Evolutionary conservation across 2,888 invertebrate genomes (phyloP).

Genomic region (Pegoplata infirma): DNA sequence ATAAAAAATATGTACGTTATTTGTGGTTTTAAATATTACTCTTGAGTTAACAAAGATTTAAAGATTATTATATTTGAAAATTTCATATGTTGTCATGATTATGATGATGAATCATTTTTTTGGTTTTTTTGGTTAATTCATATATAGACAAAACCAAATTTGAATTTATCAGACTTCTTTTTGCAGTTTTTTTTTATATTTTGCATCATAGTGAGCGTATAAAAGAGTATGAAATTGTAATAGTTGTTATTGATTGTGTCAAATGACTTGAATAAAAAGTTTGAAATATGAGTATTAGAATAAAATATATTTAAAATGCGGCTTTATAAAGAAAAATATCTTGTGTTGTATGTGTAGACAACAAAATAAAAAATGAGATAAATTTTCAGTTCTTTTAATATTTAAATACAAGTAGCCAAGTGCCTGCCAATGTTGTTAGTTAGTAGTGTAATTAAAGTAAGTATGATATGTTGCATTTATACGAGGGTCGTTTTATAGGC

Average conservation of each 20-base stretch:
- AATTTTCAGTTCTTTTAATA: constrained; percentile 22
- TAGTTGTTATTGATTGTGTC: constrained; percentile 39
- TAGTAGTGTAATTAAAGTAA: constrained; percentile 5
- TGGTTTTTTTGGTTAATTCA: neutral
- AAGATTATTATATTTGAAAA: neutral
- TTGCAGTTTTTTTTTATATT: too few species aligned
- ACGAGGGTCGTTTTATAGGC: too few species aligned
- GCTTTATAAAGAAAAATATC: constrained; percentile 23
- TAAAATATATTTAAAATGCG: constrained; percentile 16
- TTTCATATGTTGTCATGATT: constrained; percentile 4
- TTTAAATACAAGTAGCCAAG: constrained; percentile 55
- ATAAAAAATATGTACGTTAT: neutral
- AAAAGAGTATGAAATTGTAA: neutral
- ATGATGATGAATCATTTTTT: constrained; percentile 22
- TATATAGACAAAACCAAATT: neutral
- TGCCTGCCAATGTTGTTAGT: constrained; percentile 27
- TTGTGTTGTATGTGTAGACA: constrained; percentile 25
- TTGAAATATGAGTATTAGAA: constrained; percentile 39
- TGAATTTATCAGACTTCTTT: constrained; percentile 7
- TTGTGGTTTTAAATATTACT: neutral
- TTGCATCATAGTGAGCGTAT: constrained; percentile 1
- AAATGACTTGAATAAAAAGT: constrained; percentile 43
- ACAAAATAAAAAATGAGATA: constrained; percentile 9
- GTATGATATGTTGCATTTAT: constrained; percentile 39
- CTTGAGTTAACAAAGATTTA: constrained; percentile 9